These are phyloP conservation scores for Xenopus laevis DNA, from an alignment of 2,113 vertebrate species.

Conservation along the genomic window DNA sequence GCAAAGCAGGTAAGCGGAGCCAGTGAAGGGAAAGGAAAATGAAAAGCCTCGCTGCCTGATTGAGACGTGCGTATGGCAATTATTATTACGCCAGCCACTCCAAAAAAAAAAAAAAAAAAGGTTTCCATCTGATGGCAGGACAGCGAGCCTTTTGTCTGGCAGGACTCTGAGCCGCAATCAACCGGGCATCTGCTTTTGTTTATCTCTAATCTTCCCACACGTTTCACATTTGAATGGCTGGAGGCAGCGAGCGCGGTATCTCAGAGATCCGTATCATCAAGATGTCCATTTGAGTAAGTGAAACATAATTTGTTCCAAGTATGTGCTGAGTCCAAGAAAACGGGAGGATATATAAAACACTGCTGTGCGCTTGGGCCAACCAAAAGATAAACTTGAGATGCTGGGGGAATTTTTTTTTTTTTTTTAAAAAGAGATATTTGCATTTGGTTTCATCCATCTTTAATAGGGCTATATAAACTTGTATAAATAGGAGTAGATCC, in stretches of 20 bases:
- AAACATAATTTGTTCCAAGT: slow-evolving; percentile 34
- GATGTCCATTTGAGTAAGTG: slow-evolving; percentile 36
- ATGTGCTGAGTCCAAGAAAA: slow-evolving; percentile 29
- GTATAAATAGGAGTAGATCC: too few relatives aligned
- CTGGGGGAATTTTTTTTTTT: not conserved
- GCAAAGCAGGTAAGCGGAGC: slow-evolving; percentile 17
- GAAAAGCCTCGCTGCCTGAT: not conserved
- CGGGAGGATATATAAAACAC: not conserved
- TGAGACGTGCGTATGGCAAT: slow-evolving; percentile 16
- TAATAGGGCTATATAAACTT: not conserved
- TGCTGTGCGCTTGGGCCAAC: not conserved
- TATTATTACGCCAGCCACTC: slow-evolving; percentile 10
- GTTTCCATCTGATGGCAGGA: slow-evolving; percentile 8
- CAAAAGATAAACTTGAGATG: not conserved
- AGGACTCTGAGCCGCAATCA: slow-evolving; percentile 16
- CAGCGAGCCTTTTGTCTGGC: slow-evolving; percentile 27
- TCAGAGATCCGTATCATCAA: slow-evolving; percentile 37
- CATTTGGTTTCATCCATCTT: not conserved
- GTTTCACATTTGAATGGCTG: slow-evolving; percentile 29
- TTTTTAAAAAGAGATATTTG: not conserved
- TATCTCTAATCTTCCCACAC: slow-evolving; percentile 28
- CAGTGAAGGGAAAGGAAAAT: not conserved
- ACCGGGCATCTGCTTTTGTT: slow-evolving; percentile 36
- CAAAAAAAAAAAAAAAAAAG: not conserved
- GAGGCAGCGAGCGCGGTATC: slow-evolving; percentile 24